These are phyloP conservation scores for Ylistrum balloti DNA, from an alignment of 1,140 invertebrate genomes.

Conservation along the genomic window DNA sequence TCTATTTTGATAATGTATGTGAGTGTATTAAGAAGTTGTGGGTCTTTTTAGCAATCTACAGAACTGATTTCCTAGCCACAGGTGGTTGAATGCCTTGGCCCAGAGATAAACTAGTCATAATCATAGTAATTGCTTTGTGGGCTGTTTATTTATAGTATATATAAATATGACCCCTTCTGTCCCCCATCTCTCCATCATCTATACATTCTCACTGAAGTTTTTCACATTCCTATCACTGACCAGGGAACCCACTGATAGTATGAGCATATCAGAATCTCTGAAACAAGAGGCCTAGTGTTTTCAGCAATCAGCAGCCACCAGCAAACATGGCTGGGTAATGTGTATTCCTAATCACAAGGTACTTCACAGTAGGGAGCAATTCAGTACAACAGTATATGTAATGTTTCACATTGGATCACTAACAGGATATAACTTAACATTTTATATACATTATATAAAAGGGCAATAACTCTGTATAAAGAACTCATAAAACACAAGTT, in stretches of 20 bases:
- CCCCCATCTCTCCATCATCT: background rate
- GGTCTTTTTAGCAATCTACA: background rate
- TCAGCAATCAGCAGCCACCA: background rate
- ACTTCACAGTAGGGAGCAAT: background rate
- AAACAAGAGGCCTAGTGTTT: background rate
- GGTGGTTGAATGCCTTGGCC: background rate
- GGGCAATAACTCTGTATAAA: too few species aligned
- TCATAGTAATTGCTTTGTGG: background rate
- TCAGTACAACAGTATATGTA: background rate
- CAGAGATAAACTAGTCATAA: background rate
- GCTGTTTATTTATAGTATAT: slow-evolving; percentile 30
- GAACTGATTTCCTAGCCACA: slow-evolving; percentile 38
- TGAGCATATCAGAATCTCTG: background rate
- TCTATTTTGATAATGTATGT: too few species aligned
- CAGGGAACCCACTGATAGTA: background rate
- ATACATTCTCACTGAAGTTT: background rate
- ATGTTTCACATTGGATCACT: background rate
- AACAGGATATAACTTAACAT: too few species aligned
- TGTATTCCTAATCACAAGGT: background rate
- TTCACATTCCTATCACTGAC: slow-evolving; percentile 6
- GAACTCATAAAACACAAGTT: too few species aligned
- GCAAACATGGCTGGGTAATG: background rate
- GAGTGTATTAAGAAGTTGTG: background rate
- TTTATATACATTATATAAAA: too few species aligned
- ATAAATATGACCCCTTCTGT: slow-evolving; percentile 13